Conservation (phyloP, 2,113 vertebrate species). For the Oplegnathus fasciatus region DNA sequence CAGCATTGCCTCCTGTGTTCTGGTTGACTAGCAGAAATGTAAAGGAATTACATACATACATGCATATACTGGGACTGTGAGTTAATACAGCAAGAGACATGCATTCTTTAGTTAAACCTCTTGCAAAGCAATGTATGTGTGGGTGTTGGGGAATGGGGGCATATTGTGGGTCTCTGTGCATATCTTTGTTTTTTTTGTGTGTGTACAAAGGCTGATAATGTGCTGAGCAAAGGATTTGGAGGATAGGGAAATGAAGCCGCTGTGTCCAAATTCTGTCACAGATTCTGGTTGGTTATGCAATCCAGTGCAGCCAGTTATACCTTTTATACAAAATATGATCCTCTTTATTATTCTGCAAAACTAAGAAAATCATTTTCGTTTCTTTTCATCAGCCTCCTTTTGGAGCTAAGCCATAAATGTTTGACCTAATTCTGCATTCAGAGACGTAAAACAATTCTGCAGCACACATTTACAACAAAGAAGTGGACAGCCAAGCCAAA, state of each 20-base stretch:
- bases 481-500: slow-evolving; percentile 40
- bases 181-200: slow-evolving; percentile 31
- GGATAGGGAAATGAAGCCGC: slow-evolving; percentile 52
- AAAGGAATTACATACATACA: slow-evolving; percentile 10
- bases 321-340: slow-evolving; percentile 16
- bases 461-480: slow-evolving; percentile 42
- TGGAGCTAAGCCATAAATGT: slow-evolving; percentile 16
- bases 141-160: slow-evolving; percentile 6
- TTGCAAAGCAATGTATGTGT: not conserved
- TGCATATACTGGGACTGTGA: not conserved
- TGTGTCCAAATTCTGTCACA: slow-evolving; percentile 53
- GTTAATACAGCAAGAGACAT: slow-evolving; percentile 21
- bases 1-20: slow-evolving; percentile 18
- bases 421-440: slow-evolving; percentile 40
- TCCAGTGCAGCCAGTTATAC: slow-evolving; percentile 38
- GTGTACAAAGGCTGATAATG: slow-evolving; percentile 46
- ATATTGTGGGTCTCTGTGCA: slow-evolving; percentile 31
- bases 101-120: slow-evolving; percentile 13
- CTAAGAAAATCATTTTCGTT: not conserved
- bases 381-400: slow-evolving; percentile 33
- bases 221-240: slow-evolving; percentile 58
- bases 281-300: slow-evolving; percentile 37
- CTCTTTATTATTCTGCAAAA: slow-evolving; percentile 26
- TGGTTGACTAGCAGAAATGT: not conserved
- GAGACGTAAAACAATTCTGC: slow-evolving; percentile 44